Evolutionary conservation across 1,140 invertebrate species (phyloP).

Genomic region (Probaryconus sp.): DNA sequence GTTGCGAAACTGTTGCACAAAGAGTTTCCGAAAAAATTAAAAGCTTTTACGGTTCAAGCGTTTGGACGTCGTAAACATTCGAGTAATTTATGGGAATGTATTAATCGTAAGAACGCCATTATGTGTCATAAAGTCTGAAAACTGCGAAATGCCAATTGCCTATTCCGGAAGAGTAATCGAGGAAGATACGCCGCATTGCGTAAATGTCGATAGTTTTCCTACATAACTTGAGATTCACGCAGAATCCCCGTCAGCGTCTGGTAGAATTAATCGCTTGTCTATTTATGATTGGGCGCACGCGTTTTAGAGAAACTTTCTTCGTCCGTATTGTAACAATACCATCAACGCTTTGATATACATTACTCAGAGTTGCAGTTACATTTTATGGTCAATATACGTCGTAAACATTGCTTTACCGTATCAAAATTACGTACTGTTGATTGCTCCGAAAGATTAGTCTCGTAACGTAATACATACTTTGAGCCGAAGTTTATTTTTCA

Average conservation of each 20-base stretch:
- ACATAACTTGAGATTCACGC: slow-evolving; percentile 17
- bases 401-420: slow-evolving; percentile 30
- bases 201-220: slow-evolving; percentile 44
- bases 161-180: slow-evolving; percentile 39
- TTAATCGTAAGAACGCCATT: slow-evolving; percentile 28
- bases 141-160: slow-evolving; percentile 45
- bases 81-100: slow-evolving; percentile 50
- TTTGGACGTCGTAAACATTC: slow-evolving; percentile 15
- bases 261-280: slow-evolving; percentile 28
- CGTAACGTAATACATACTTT: no score
- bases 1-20: slow-evolving; percentile 11
- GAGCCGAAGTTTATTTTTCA: no score
- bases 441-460: no score
- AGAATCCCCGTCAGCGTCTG: slow-evolving; percentile 4
- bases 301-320: slow-evolving; percentile 35
- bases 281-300: slow-evolving; percentile 22
- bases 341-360: not conserved
- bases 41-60: slow-evolving; percentile 15
- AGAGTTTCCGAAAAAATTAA: slow-evolving; percentile 10
- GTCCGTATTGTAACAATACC: not conserved
- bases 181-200: slow-evolving; percentile 24
- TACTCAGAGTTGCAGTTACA: not conserved
- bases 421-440: no score
- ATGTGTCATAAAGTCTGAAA: slow-evolving; percentile 41
- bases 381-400: slow-evolving; percentile 24